These are phyloP conservation scores for Coleophora flavipennella DNA, from an alignment of 2,888 invertebrate genomes.

Conservation along the genomic window DNA sequence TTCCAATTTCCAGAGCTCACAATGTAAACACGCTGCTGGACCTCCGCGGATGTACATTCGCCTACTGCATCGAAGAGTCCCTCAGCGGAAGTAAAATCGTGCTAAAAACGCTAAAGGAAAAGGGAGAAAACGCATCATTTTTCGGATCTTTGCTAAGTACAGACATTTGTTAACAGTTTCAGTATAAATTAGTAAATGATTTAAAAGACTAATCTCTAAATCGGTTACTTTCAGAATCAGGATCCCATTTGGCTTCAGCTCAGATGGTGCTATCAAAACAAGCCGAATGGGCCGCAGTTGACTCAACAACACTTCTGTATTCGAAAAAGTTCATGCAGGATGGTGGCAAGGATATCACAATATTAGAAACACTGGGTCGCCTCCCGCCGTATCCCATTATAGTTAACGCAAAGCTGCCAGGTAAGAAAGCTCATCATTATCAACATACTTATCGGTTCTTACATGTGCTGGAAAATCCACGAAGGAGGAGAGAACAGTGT, in stretches of 20 bases:
- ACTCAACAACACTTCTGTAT: constrained; percentile 71
- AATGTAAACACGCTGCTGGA: constrained; percentile 71
- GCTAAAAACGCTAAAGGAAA: constrained; percentile 62
- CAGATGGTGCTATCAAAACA: constrained; percentile 75
- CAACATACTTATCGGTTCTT: neutral
- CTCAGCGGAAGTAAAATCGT: constrained; percentile 70
- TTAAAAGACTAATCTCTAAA: too few relatives aligned
- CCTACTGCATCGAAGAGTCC: constrained; percentile 67
- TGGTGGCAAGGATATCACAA: constrained; percentile 67
- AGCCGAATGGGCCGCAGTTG: constrained; percentile 77
- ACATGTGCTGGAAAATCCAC: too few relatives aligned
- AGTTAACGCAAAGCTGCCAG: constrained; percentile 69
- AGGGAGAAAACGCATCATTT: constrained; percentile 74
- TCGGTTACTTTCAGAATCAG: constrained; percentile 69
- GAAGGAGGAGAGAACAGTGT: too few relatives aligned
- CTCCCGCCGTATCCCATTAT: constrained; percentile 78
- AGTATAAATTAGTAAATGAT: too few relatives aligned
- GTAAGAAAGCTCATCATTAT: constrained; percentile 37
- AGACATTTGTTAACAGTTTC: constrained; percentile 14
- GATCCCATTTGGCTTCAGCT: constrained; percentile 74
- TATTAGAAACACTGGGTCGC: constrained; percentile 76
- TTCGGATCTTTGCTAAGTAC: constrained; percentile 72
- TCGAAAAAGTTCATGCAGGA: constrained; percentile 71
- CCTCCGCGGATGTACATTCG: constrained; percentile 71
- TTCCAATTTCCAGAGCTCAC: constrained; percentile 55